Evolutionary conservation across 2,888 invertebrate species (phyloP).

Genomic region (Drosophila meridionalis): DNA sequence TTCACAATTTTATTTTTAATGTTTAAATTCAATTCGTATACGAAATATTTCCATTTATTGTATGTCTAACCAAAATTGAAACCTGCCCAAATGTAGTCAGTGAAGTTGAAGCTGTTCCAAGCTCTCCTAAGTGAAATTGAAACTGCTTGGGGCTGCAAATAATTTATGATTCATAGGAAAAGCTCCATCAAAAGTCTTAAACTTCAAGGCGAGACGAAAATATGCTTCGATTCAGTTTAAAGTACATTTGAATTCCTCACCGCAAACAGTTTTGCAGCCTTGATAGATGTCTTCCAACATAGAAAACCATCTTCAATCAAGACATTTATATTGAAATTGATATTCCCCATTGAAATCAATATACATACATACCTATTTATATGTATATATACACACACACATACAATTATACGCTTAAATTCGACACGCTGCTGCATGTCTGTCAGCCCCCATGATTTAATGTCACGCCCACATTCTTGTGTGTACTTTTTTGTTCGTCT

Average conservation of each 20-base stretch:
- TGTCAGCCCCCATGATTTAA: slow-evolving; percentile 25
- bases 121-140: neutral
- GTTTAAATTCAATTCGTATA: neutral
- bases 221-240: neutral
- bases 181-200: neutral
- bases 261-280: neutral
- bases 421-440: slow-evolving; percentile 13
- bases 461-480: slow-evolving; percentile 48
- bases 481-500: slow-evolving; percentile 4
- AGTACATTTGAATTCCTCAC: neutral
- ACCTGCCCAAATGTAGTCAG: too few species aligned
- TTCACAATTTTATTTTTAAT: too few species aligned
- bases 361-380: neutral
- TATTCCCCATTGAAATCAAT: slow-evolving; percentile 18
- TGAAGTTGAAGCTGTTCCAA: neutral
- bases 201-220: neutral
- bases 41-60: neutral
- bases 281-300: slow-evolving; percentile 1
- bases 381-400: too few species aligned
- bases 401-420: slow-evolving; percentile 7
- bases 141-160: neutral
- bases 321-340: slow-evolving; percentile 27
- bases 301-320: slow-evolving; percentile 13
- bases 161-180: neutral
- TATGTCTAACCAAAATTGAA: neutral